These are phyloP conservation scores for Lymantria dispar DNA, from an alignment of 2,888 invertebrate genomes.

Conservation along the genomic window DNA sequence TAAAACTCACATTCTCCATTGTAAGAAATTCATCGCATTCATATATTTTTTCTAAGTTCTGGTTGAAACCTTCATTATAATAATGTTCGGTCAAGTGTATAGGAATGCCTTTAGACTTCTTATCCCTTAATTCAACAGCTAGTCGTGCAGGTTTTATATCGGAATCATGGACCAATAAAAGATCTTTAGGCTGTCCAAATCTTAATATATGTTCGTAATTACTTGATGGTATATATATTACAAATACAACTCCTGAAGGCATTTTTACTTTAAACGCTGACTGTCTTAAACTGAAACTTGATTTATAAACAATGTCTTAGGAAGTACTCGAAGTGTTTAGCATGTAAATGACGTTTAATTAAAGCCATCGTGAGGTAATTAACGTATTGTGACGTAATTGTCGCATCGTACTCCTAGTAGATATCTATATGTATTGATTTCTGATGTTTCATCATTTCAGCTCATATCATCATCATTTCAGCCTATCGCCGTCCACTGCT, in stretches of 20 bases:
- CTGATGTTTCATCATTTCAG: no score
- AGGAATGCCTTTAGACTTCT: slow-evolving; percentile 65
- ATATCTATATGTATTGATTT: not conserved
- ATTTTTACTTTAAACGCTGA: slow-evolving; percentile 39
- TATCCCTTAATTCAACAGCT: slow-evolving; percentile 64
- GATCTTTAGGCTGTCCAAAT: slow-evolving; percentile 71
- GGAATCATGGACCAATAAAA: slow-evolving; percentile 44
- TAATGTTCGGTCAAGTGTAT: slow-evolving; percentile 65
- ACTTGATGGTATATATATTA: slow-evolving; percentile 86
- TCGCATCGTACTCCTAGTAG: slow-evolving; percentile 9
- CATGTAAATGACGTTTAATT: slow-evolving; percentile 41
- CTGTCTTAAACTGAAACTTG: not conserved
- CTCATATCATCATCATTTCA: no score
- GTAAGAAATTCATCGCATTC: slow-evolving; percentile 82
- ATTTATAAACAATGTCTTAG: slow-evolving; percentile 16
- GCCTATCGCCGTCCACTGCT: no score
- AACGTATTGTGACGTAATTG: slow-evolving; percentile 15
- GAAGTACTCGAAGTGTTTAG: slow-evolving; percentile 23
- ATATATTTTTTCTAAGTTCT: slow-evolving; percentile 60
- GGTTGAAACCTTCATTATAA: slow-evolving; percentile 59
- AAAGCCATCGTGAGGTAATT: slow-evolving; percentile 38
- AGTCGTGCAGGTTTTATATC: slow-evolving; percentile 51
- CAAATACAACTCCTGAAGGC: slow-evolving; percentile 85
- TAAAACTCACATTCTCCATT: slow-evolving; percentile 84
- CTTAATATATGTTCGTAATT: slow-evolving; percentile 84